Base-by-base conservation (phyloP, 2,797 vertebrate genomes). In the Phylloscopus collybita region DNA sequence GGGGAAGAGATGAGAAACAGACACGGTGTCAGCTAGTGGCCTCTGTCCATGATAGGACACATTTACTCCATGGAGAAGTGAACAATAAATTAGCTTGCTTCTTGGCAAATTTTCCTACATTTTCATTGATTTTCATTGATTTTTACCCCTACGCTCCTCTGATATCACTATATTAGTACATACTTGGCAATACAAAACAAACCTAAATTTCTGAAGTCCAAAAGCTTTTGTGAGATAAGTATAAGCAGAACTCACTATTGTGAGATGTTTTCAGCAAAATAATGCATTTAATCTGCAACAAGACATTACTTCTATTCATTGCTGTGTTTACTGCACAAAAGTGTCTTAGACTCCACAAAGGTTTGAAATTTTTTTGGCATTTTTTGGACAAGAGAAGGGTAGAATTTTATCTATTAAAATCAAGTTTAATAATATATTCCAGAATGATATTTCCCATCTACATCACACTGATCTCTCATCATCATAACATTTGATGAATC, bases 11-110 rank as follows among this genome's bases (percentile, higher is more conserved):
- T 66, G 12, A 76, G 44, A 86, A 94, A 47, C 23, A 86, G 45
- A 38, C 15, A 19, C 11, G 1, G 42, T 36, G 70, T 73, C 26
- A 62, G 26, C 14, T 34, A 50, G 9, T 42, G 17, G 3, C 12
- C 5, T 70, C 53, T 78, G 34, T 38, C 57, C 8, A 10, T 32
- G 20, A 67, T 4, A 54, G 8, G 23, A 45, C 9, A 47, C 10
- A 25, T 62, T 59, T 84, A 45, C 0, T 1, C 56, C 32, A 50
- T 0, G 0, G 11, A 59, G 7, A 50, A 66, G 5, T 50, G 12
- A 78, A 29, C 54, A 49, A 78, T 38, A 66, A 91, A 80, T 17
- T 9, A 32, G 15, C 7, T 5, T 17, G 5, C 47, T 81, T 87
- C 25, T 73, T 74, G 22, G 23, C 7, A 81, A 29, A 6, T 34